These are phyloP conservation scores for Parapsyche elsis DNA, from an alignment of 1,140 invertebrate genomes.

Conservation along the genomic window DNA sequence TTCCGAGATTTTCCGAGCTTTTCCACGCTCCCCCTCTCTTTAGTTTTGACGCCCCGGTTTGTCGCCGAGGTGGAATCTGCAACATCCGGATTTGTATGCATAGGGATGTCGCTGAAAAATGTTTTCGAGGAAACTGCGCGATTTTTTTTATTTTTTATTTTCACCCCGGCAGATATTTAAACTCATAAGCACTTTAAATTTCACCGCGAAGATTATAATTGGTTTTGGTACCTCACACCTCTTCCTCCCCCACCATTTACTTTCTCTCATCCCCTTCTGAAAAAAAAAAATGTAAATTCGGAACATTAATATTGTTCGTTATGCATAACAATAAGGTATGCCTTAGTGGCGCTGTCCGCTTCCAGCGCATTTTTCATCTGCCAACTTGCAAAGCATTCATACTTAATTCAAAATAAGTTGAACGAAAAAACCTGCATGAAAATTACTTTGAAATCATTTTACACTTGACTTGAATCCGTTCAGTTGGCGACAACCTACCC, in stretches of 20 bases:
- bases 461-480: too few relatives aligned
- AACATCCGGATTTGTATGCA: slow-evolving; percentile 17
- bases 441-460: too few relatives aligned
- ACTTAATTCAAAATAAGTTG: too few relatives aligned
- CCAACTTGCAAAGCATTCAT: neutral
- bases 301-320: slow-evolving; percentile 2
- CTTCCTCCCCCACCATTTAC: neutral
- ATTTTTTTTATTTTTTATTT: neutral
- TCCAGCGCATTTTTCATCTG: neutral
- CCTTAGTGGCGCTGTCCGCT: neutral
- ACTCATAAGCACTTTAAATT: neutral
- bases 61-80: neutral
- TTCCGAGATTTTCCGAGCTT: neutral
- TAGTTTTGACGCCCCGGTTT: neutral
- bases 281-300: neutral
- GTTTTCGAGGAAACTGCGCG: neutral
- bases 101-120: slow-evolving; percentile 28
- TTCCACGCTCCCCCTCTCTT: neutral
- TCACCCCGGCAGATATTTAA: neutral
- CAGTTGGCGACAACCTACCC: too few relatives aligned
- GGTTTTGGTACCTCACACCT: neutral
- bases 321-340: slow-evolving; percentile 2
- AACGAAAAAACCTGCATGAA: too few relatives aligned
- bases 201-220: neutral
- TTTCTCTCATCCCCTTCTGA: neutral